These are phyloP conservation scores for Ophioninae sp. DNA, from an alignment of 2,888 invertebrate genomes.

Conservation along the genomic window DNA sequence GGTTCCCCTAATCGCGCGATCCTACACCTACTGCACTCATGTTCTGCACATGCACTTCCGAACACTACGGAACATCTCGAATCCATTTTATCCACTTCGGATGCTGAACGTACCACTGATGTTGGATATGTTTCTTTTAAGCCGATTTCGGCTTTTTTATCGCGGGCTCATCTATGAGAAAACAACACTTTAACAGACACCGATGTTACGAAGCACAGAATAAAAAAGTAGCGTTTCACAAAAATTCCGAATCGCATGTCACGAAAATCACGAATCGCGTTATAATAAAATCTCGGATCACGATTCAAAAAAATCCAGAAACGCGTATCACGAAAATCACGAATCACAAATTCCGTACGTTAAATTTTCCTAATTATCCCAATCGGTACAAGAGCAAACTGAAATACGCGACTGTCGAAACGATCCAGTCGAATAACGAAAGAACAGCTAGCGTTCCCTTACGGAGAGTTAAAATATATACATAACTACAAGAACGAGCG, in stretches of 20 bases:
- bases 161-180: no score
- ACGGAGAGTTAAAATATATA: no score
- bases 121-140: no score
- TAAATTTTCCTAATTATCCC: background rate
- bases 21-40: no score
- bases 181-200: background rate
- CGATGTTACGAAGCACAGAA: background rate
- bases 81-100: no score
- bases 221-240: background rate
- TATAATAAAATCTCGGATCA: no score
- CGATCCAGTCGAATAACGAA: conserved; percentile 1
- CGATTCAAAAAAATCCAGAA: no score
- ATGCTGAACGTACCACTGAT: background rate
- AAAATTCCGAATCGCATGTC: no score
- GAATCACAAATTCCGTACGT: conserved; percentile 6
- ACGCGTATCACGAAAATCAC: background rate
- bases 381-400: background rate
- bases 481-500: no score
- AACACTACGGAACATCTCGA: no score
- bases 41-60: background rate
- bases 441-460: background rate
- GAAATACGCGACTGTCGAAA: conserved; percentile 5
- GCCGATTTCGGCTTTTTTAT: no score
- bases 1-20: no score
- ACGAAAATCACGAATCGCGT: background rate